Evolutionary conservation across 2,113 vertebrate species (phyloP).

Genomic region (Brachyhypopomus gauderio): DNA sequence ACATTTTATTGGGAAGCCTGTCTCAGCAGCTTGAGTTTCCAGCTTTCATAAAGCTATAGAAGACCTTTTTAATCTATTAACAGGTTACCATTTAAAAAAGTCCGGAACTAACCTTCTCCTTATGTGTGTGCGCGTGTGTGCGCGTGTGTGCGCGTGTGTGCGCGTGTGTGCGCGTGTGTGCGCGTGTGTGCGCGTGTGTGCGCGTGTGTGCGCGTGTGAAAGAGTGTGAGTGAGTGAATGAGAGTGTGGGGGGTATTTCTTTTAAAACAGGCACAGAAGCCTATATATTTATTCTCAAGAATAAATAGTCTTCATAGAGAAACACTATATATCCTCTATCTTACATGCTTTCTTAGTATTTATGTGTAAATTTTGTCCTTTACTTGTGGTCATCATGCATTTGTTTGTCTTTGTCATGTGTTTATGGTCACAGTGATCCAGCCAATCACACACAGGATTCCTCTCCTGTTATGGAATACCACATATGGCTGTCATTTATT

Average conservation of each 20-base stretch:
- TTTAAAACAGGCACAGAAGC: conserved; percentile 46
- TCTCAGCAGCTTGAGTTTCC: conserved; percentile 47
- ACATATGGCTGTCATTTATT: conserved; percentile 5
- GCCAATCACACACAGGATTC: conserved; percentile 2
- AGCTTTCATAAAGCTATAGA: conserved; percentile 76
- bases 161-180: too few species aligned
- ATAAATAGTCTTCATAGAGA: conserved; percentile 47
- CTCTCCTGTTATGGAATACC: conserved; percentile 7
- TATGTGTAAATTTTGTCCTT: conserved; percentile 63
- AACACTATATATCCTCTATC: conserved; percentile 40
- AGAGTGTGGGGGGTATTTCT: too few species aligned
- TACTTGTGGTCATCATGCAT: conserved; percentile 30
- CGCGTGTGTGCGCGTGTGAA: too few species aligned
- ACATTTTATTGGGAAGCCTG: conserved; percentile 45
- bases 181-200: too few species aligned
- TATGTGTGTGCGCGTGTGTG: too few species aligned
- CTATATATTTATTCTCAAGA: conserved; percentile 67
- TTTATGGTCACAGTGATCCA: not conserved
- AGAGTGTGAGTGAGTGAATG: too few species aligned
- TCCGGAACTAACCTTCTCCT: too few species aligned
- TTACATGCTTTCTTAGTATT: conserved; percentile 55
- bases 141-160: too few species aligned
- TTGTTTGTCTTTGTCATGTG: conserved; percentile 37
- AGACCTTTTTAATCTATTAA: conserved; percentile 40
- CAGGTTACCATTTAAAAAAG: conserved; percentile 23